phyloP scores from a whole-genome alignment of 2,113 vertebrate genomes.

The Erinaceus europaeus region DNA sequence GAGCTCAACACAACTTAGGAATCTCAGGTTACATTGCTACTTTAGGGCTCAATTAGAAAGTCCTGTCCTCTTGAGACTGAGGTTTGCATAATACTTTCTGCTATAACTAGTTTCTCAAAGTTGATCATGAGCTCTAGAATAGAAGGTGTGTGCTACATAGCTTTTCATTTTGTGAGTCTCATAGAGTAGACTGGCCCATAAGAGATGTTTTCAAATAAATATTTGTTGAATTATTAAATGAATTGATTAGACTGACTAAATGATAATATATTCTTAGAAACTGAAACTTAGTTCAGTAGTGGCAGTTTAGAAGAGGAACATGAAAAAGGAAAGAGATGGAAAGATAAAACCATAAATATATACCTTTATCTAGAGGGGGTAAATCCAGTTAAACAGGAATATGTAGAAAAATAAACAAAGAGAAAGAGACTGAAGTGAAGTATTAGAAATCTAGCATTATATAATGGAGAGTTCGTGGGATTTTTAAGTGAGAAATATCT shows the following conservation, averaged over 20 bases:
- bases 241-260: background rate
- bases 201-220: background rate
- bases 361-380: background rate
- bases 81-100: too few relatives aligned
- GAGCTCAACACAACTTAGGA: too few relatives aligned
- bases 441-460: background rate
- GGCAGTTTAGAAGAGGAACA: background rate
- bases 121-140: background rate
- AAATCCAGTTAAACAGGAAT: background rate
- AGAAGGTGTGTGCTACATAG: background rate
- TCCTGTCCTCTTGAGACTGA: too few relatives aligned
- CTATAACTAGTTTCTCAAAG: too few relatives aligned
- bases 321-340: background rate
- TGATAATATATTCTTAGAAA: background rate
- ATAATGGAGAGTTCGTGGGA: background rate
- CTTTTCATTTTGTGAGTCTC: constrained; percentile 1
- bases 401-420: constrained; percentile 10
- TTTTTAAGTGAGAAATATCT: background rate
- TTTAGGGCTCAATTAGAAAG: too few relatives aligned
- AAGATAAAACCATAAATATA: background rate
- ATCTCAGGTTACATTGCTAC: too few relatives aligned
- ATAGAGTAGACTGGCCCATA: background rate
- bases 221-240: background rate
- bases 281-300: background rate
- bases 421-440: background rate